phyloP scores from a whole-genome alignment of 2,888 invertebrate species.

The Siphlonurus alternatus region DNA sequence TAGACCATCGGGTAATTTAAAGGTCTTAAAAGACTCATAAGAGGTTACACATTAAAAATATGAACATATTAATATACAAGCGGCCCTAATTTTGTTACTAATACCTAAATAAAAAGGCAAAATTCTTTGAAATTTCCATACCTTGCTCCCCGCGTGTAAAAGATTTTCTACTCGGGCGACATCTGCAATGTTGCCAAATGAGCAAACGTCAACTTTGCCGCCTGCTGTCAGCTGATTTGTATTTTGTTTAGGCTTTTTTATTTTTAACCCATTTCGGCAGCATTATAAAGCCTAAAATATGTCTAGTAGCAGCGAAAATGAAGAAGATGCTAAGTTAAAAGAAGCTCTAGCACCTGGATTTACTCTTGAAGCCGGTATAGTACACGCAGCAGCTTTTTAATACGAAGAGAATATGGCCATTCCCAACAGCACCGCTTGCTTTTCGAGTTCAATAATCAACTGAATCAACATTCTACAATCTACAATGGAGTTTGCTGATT shows the following conservation, averaged over 20 bases:
- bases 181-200: neutral
- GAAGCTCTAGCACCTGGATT: neutral
- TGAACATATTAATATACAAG: too few species aligned
- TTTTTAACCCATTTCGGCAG: too few species aligned
- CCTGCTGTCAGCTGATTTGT: neutral
- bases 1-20: neutral
- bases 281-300: neutral
- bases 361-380: neutral
- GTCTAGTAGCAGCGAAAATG: neutral
- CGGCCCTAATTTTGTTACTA: too few species aligned
- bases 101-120: neutral
- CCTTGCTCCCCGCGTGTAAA: constrained; percentile 4
- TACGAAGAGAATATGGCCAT: too few species aligned
- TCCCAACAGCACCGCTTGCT: too few species aligned
- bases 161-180: neutral
- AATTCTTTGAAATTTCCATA: neutral
- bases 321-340: neutral
- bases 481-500: too few species aligned
- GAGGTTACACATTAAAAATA: too few species aligned
- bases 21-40: neutral
- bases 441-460: too few species aligned
- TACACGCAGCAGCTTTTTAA: too few species aligned
- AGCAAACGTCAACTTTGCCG: neutral
- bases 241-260: neutral
- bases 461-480: too few species aligned